Evolutionary conservation across 2,113 vertebrate species (phyloP).

Genomic region (Muntiacus reevesi): DNA sequence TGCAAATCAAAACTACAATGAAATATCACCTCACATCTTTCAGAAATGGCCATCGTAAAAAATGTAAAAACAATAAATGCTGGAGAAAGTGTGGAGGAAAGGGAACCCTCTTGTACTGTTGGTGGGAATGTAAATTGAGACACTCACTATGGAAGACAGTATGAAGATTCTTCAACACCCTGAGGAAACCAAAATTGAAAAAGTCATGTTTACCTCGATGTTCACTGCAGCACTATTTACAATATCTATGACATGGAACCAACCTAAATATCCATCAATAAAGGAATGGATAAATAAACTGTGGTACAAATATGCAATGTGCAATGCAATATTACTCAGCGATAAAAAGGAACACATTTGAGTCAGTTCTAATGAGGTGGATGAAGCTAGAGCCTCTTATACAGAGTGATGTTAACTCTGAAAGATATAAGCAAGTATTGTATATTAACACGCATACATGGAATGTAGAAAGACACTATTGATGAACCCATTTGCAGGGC

Average conservation of each 20-base stretch:
- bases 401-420: not conserved
- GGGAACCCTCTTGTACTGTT: not conserved
- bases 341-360: not conserved
- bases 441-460: not conserved
- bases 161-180: not conserved
- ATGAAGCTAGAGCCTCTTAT: not conserved
- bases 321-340: not conserved
- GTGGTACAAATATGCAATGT: not conserved
- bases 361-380: not conserved
- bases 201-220: not conserved
- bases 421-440: not conserved
- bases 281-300: not conserved
- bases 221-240: not conserved
- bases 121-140: not conserved
- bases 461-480: not conserved
- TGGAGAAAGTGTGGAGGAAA: not conserved
- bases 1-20: not conserved
- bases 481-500: not conserved
- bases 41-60: not conserved
- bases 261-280: not conserved
- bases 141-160: not conserved
- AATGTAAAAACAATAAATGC: not conserved
- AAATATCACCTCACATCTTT: not conserved
- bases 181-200: not conserved
- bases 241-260: not conserved